Conservation (phyloP, 2,888 invertebrate species). For the Mesorhabditis spiculigera region DNA sequence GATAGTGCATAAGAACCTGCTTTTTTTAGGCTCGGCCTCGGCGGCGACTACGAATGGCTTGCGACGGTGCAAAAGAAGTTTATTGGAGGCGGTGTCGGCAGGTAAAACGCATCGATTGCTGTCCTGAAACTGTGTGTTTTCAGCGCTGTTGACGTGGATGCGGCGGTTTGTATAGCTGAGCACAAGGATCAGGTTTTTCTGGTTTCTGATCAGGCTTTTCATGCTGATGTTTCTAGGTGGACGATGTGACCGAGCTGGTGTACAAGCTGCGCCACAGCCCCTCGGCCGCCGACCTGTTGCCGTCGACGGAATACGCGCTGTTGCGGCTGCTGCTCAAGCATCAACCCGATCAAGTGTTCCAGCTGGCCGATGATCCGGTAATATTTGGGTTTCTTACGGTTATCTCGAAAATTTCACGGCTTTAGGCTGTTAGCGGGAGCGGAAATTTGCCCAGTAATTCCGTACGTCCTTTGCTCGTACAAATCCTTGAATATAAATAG, state of each 20-base stretch:
- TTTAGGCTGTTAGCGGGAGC: no score
- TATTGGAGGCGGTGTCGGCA: constrained; percentile 47
- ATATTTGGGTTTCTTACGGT: constrained; percentile 9
- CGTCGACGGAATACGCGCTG: constrained; percentile 80
- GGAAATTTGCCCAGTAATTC: no score
- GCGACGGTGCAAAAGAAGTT: constrained; percentile 55
- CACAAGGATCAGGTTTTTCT: constrained; percentile 44
- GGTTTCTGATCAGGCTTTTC: no score
- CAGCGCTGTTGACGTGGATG: constrained; percentile 55
- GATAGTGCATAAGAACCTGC: no score
- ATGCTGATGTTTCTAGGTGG: constrained; percentile 17
- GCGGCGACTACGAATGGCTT: constrained; percentile 56
- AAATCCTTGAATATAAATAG: no score
- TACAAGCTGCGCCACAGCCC: constrained; percentile 68
- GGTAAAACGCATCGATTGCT: constrained; percentile 17
- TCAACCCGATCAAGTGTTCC: constrained; percentile 69
- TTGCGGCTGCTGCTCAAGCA: constrained; percentile 64
- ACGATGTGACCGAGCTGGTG: constrained; percentile 47
- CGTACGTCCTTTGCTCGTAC: no score
- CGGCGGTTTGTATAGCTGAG: constrained; percentile 48
- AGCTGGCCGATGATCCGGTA: constrained; percentile 74
- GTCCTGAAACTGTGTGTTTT: no score
- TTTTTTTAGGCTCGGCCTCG: constrained; percentile 26
- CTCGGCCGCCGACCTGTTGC: constrained; percentile 69
- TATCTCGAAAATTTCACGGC: no score